A percentile compares a stretch with the other conserved stretches of the same genome.
phyloP scores from a whole-genome alignment of 2,888 invertebrate species.

The Dorcus hopei region DNA sequence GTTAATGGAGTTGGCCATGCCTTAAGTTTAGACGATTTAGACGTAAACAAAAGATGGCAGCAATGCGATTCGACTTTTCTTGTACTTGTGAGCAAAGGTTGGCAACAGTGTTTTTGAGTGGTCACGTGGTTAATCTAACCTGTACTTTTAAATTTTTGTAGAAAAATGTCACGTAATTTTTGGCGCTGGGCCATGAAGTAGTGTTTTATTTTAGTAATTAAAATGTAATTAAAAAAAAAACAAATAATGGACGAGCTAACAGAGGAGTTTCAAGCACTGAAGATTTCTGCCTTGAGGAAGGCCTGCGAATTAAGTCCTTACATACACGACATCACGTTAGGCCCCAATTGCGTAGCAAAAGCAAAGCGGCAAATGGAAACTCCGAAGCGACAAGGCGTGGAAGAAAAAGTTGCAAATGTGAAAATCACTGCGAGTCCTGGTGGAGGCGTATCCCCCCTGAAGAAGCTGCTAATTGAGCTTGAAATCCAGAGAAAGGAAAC shows the following conservation, averaged over 20 bases:
- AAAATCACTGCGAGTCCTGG: background rate
- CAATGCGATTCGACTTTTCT: too few species aligned
- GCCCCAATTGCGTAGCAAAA: background rate
- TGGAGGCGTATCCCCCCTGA: background rate
- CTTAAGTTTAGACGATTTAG: too few species aligned
- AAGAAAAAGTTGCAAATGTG: background rate
- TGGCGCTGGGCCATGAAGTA: too few species aligned
- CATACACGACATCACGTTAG: slow-evolving; percentile 10
- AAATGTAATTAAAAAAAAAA: background rate
- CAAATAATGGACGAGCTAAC: slow-evolving; percentile 9
- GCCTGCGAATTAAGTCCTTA: background rate
- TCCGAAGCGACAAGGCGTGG: background rate
- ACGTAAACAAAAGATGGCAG: too few species aligned
- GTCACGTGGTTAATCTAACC: too few species aligned
- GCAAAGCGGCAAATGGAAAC: background rate
- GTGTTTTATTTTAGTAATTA: background rate
- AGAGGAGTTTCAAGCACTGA: slow-evolving; percentile 7
- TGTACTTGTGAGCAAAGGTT: too few species aligned
- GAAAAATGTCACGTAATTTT: too few species aligned
- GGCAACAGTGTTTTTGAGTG: too few species aligned
- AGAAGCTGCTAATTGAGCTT: slow-evolving; percentile 20
- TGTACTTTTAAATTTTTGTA: too few species aligned
- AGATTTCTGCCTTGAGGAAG: slow-evolving; percentile 9
- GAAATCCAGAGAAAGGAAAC: slow-evolving; percentile 36
- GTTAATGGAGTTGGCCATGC: too few species aligned